Percentiles rank a stretch among this genome's conserved stretches.
These are phyloP conservation scores for zebrafish (Danio rerio) DNA, from an alignment of 2,113 vertebrate species.

Conservation along the genomic window GRCz12tu NC_133178.1:12290001-12290500, in stretches of 20 bases:
- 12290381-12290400: background rate
- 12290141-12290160: conserved; percentile 54
- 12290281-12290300: background rate
- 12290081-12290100: conserved; percentile 31
- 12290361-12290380: background rate
- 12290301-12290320: background rate
- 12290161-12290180: conserved; percentile 17
- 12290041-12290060: background rate
- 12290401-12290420: background rate
- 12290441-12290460: background rate
- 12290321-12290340: background rate
- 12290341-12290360: background rate
- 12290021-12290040: conserved; percentile 1
- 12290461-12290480: background rate
- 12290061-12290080: background rate
- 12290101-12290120: conserved; percentile 30
- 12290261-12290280: background rate
- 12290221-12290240: conserved; percentile 10
- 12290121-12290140: conserved; percentile 29
- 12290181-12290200: conserved; percentile 21
- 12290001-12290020: conserved; percentile 14
- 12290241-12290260: background rate
- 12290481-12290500: background rate
- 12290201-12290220: conserved; percentile 38
- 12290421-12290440: no score